Evolutionary conservation across 2,888 invertebrate species (phyloP).

Genomic region (Ophonus ardosiacus): DNA sequence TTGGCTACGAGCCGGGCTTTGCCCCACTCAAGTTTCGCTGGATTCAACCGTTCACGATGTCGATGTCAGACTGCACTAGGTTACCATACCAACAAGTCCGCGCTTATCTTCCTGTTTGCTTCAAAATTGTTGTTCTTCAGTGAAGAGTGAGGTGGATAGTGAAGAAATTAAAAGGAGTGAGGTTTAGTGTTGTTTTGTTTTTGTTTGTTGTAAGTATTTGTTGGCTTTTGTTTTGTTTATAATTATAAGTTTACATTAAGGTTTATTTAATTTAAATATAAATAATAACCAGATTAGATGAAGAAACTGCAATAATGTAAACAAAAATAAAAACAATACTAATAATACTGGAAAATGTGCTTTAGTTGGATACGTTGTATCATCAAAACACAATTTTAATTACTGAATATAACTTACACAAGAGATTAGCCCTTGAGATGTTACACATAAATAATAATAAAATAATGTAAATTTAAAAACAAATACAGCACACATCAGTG

Average conservation of each 20-base stretch:
- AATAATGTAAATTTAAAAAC: too few relatives aligned
- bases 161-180: neutral
- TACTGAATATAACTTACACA: too few relatives aligned
- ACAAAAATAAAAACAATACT: too few relatives aligned
- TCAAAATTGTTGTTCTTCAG: neutral
- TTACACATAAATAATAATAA: too few relatives aligned
- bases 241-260: neutral
- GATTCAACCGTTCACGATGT: neutral
- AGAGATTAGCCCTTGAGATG: too few relatives aligned
- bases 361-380: too few relatives aligned
- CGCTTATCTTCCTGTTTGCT: neutral
- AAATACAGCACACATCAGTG: too few relatives aligned
- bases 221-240: neutral
- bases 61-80: slow-evolving; percentile 1
- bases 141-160: neutral
- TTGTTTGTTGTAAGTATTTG: slow-evolving; percentile 4
- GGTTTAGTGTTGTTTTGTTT: neutral
- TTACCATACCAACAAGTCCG: neutral
- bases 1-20: slow-evolving; percentile 19
- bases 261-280: neutral
- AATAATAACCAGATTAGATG: too few relatives aligned
- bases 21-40: slow-evolving; percentile 9
- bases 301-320: too few relatives aligned
- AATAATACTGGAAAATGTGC: too few relatives aligned
- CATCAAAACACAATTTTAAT: too few relatives aligned